Percentiles rank a stretch among this genome's conserved stretches.
phyloP scores from a whole-genome alignment of 2,113 vertebrate species.

The Apus apus region DNA sequence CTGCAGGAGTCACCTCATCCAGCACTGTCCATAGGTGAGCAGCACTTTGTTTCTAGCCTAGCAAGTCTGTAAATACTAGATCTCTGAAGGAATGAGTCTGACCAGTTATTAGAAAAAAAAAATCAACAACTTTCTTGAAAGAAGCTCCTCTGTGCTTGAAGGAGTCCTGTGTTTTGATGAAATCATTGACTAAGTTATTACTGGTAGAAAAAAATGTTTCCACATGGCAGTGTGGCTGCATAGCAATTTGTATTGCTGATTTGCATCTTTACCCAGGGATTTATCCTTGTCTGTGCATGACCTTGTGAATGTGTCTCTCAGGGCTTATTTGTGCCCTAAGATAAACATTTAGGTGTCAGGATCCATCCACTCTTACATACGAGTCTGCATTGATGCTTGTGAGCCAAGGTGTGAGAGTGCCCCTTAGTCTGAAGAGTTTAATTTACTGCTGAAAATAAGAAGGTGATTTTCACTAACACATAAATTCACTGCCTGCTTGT shows the following conservation, averaged over 20 bases:
- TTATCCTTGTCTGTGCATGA: background rate
- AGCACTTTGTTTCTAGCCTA: background rate
- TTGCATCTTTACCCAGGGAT: background rate
- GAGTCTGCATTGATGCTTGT: background rate
- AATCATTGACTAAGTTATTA: background rate
- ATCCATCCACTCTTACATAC: background rate
- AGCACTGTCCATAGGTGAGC: background rate
- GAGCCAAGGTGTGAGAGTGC: background rate
- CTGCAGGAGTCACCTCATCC: background rate
- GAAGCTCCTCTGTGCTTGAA: background rate
- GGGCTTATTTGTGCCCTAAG: background rate
- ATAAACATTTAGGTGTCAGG: background rate
- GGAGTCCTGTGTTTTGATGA: fast-evolving
- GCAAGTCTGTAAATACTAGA: background rate
- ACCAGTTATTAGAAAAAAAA: background rate
- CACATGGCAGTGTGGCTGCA: background rate
- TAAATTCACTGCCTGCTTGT: constrained; percentile 9
- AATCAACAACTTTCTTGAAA: background rate
- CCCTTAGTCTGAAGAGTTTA: background rate
- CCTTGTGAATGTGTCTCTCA: background rate
- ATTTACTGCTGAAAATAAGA: constrained; percentile 55
- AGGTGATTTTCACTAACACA: constrained; percentile 6
- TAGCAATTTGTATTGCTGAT: background rate
- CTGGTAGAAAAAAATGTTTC: background rate
- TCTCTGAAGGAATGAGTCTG: background rate